Percentiles rank a stretch among this genome's conserved stretches.
phyloP scores from a whole-genome alignment of 2,113 vertebrate species.

The Nycticryphes semicollaris region DNA sequence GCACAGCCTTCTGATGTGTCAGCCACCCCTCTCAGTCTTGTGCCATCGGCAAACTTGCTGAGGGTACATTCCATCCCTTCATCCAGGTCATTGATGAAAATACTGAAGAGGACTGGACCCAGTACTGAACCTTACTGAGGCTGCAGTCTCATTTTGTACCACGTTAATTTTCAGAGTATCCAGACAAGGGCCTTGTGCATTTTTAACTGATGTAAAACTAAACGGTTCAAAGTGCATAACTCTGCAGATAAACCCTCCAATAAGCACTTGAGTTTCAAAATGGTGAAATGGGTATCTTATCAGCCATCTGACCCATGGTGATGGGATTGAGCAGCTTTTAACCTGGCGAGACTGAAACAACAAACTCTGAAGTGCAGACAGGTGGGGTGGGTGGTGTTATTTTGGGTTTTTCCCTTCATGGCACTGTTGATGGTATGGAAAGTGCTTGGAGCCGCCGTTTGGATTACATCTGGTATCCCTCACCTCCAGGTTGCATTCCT shows the following conservation, averaged over 20 bases:
- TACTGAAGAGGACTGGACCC: no score
- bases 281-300: constrained; percentile 30
- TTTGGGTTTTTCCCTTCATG: neutral
- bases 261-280: neutral
- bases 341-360: neutral
- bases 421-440: neutral
- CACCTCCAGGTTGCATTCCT: neutral
- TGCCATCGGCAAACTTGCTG: no score
- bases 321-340: neutral
- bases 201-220: neutral
- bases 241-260: neutral
- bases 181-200: neutral
- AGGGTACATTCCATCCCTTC: no score
- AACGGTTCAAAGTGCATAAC: neutral
- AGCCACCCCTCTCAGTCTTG: no score
- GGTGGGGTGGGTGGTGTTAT: neutral
- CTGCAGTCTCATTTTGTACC: neutral
- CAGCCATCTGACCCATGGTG: neutral
- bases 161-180: neutral
- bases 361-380: neutral
- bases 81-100: no score
- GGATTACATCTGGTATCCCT: neutral
- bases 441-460: neutral
- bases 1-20: no score
- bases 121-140: no score